Percentiles rank a stretch among this genome's conserved stretches.
Conservation (phyloP, 2,797 vertebrate species). For the Lutra lutra region DNA sequence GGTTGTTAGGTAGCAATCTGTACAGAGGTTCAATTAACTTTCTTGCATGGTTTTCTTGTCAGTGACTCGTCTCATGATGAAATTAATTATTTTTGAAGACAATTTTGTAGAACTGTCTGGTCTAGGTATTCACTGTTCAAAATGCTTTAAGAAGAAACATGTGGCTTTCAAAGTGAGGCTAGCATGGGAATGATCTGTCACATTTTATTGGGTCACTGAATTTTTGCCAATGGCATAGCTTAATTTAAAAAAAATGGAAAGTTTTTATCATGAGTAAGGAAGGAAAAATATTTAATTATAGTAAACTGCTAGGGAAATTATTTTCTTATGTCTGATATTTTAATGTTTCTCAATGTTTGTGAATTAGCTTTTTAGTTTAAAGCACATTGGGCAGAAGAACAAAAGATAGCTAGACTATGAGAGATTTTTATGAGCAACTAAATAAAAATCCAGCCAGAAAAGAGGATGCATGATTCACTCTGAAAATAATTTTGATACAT, state of each 20-base stretch:
- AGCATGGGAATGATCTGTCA: neutral
- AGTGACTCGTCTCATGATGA: neutral
- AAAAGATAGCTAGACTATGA: neutral
- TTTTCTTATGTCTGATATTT: neutral
- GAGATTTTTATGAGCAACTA: slow-evolving; percentile 39
- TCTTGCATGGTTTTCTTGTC: neutral
- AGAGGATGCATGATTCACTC: slow-evolving; percentile 80
- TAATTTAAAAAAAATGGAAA: slow-evolving; percentile 39
- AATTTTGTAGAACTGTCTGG: slow-evolving; percentile 8
- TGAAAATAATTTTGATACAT: slow-evolving; percentile 63
- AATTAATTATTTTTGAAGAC: slow-evolving; percentile 24
- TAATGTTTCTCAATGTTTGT: neutral
- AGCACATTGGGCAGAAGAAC: neutral
- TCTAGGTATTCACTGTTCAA: slow-evolving; percentile 35
- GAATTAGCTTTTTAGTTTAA: slow-evolving; percentile 27
- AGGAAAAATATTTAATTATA: slow-evolving; percentile 32
- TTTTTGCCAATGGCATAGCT: slow-evolving; percentile 48
- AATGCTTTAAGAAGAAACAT: slow-evolving; percentile 48
- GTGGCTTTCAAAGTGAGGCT: slow-evolving; percentile 5
- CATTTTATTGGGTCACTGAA: slow-evolving; percentile 21
- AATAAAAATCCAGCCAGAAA: slow-evolving; percentile 60
- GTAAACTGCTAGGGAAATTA: slow-evolving; percentile 5
- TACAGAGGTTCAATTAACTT: neutral
- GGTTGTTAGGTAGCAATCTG: neutral
- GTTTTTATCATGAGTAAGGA: slow-evolving; percentile 41